Evolutionary conservation across 1,140 invertebrate species (phyloP), one percentile per base, ranked within the genome.

Genomic region (Sminthurides bifidus): DNA sequence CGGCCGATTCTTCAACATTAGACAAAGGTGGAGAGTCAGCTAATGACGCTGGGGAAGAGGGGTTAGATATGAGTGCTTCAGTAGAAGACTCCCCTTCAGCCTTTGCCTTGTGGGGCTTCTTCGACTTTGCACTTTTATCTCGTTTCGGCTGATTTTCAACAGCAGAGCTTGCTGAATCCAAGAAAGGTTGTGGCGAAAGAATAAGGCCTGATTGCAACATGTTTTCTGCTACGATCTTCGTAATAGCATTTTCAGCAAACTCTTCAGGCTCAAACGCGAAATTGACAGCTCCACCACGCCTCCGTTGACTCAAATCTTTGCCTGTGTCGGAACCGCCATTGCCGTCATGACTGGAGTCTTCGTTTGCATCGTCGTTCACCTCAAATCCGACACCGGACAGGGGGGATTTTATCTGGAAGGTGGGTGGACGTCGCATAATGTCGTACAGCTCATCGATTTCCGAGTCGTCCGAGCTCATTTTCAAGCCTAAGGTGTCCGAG

Each of bases 401-500:
- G 8, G 23, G 19, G 8, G 23, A 35, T 17, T 37, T 45, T 54
- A 1, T 35, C 31, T 23, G 37, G 52, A 21, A n/a, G 48, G 21
- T 45, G 46, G 14, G 17, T 48, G 19, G n/a, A 6, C 14, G 2
- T 8, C 2, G 21, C 14, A 40, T 54, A n/a, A 54, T 48, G 24
- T 41, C 41, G 37, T 15, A 56, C 33, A 45, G 31, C 27, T 27
- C 31, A 29, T 61, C 59, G 24, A 23, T 52, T 17, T 65, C 63
- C 24, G 54, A 54, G 6, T 61, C 63, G 29, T 65, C 60, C 3
- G 59, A 51, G 46, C 61, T 60, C 41, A 65, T 26, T 33, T 41
- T 65, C 30, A 61, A 56, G n/a, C 59, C 43, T 23, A 65, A 59
- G 15, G 61, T 45, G 46, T 65, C 60, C 30, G 59, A 61, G 26